These are phyloP conservation scores for Chrysina gloriosa DNA, from an alignment of 2,888 invertebrate genomes.

Conservation along the genomic window DNA sequence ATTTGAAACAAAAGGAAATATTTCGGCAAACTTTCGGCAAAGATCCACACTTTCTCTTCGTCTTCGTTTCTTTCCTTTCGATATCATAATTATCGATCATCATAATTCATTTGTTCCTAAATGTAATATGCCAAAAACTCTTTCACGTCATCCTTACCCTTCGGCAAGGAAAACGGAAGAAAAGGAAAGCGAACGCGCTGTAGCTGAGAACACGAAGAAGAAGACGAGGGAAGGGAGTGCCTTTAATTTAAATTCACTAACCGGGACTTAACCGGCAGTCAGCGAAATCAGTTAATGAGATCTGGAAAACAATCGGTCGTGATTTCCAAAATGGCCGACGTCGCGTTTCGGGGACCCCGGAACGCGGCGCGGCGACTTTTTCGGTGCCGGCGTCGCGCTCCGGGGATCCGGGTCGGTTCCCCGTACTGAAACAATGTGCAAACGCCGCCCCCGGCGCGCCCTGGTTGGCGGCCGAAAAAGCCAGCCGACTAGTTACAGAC, in stretches of 20 bases:
- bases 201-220: slow-evolving; percentile 2
- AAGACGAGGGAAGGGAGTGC: background rate
- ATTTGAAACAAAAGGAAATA: too few species aligned
- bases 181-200: background rate
- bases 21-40: too few species aligned
- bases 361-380: slow-evolving; percentile 46
- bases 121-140: too few species aligned
- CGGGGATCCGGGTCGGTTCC: slow-evolving; percentile 30
- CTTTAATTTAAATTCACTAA: slow-evolving; percentile 53
- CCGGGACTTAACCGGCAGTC: slow-evolving; percentile 54
- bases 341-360: slow-evolving; percentile 42
- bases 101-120: too few species aligned
- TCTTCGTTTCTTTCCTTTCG: slow-evolving; percentile 9
- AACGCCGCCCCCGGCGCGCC: slow-evolving; percentile 50
- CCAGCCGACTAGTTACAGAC: slow-evolving; percentile 58
- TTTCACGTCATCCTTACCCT: too few species aligned
- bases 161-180: slow-evolving; percentile 1
- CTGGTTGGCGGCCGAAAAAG: slow-evolving; percentile 53
- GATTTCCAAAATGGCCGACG: slow-evolving; percentile 65
- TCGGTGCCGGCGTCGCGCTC: background rate
- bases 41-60: slow-evolving; percentile 21
- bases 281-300: slow-evolving; percentile 64
- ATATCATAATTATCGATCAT: too few species aligned
- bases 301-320: slow-evolving; percentile 64
- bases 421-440: slow-evolving; percentile 62